Conservation (phyloP, 2,113 vertebrate species). For the Forbesichthys agassizii region DNA sequence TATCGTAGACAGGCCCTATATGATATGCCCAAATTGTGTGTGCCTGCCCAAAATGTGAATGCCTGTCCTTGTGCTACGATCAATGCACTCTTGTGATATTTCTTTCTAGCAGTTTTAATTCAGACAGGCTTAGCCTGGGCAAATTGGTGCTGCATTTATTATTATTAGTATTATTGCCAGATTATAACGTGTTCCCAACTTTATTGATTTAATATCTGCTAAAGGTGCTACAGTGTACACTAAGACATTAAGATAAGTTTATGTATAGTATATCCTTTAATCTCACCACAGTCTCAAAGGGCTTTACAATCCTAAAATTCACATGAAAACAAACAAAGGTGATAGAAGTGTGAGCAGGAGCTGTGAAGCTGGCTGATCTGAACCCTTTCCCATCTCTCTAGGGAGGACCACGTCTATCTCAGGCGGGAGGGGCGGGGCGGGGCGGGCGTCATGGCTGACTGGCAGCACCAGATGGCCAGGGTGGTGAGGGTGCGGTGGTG, state of each 20-base stretch:
- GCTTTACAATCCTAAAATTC: background rate
- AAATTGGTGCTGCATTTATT: no score
- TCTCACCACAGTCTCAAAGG: background rate
- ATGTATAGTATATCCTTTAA: constrained; percentile 29
- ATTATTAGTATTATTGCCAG: no score
- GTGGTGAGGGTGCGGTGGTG: constrained; percentile 1
- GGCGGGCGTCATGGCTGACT: constrained; percentile 59
- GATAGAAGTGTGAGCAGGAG: constrained; percentile 18
- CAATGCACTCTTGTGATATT: no score
- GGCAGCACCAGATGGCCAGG: constrained; percentile 76
- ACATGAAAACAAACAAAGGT: no score
- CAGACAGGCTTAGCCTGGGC: no score
- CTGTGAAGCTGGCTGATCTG: constrained; percentile 25
- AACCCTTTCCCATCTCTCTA: constrained; percentile 21
- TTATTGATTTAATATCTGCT: background rate
- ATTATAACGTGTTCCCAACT: no score
- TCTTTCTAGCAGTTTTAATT: no score
- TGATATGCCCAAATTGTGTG: background rate
- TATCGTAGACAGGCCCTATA: background rate
- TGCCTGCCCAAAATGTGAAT: no score
- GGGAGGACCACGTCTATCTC: constrained; percentile 32
- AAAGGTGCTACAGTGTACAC: constrained; percentile 10
- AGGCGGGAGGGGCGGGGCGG: constrained; percentile 24
- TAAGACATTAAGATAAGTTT: constrained; percentile 18
- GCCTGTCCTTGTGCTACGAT: no score